Evolutionary conservation across 2,113 vertebrate genomes (phyloP), one percentile per base, ranked within the genome.

Genomic region (Gopherus evgoodei): DNA sequence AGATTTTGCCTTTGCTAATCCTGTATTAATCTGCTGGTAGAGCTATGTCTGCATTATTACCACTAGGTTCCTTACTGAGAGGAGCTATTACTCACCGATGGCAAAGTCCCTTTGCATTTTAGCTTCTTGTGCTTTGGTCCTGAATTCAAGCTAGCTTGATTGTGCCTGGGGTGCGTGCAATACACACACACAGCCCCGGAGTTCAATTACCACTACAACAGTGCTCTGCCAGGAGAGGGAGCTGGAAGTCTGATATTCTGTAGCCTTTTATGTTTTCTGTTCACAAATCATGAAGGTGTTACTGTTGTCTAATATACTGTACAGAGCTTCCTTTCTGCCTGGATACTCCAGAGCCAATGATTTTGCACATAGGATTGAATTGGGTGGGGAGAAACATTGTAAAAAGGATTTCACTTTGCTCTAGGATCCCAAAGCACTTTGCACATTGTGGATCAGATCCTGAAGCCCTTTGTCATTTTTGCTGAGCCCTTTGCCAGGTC

Each of bases 151-250:
- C 24, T 10, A 0, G 2, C 7, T 0, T 75, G 65, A 50, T 59
- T 0, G 65, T 17, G 72, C 53, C 0, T 49, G 65, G 2, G 88
- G 78, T 87, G 86, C 59, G 72, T 87, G 86, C 59, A 93, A 65
- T 81, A 59, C 69, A 65, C 12, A 65, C 12, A 2, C 56, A 6
- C 44, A 14, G 81, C 44, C 84, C 78, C 59, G 56, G 24, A 38
- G 44, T 12, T 81, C 52, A 25, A 47, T 53, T 78, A 81, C 95
- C 94, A 2, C 92, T 42, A 11, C 95, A 0, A 11, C 95, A 0
- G 54, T 94, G 96, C 97, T 97, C 95, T 84, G 93, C 96, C 97
- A 96, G 96, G 93, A 98, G 97, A 94, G 97, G 95, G 97, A 98
- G 97, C 96, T 72, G 91, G 83, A 93, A 27, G 93, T 83, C 96